A percentile compares a stretch with the other conserved stretches of the same genome.
These are phyloP conservation scores for Polydrusus tereticollis DNA, from an alignment of 2,888 invertebrate species.

Conservation along the genomic window DNA sequence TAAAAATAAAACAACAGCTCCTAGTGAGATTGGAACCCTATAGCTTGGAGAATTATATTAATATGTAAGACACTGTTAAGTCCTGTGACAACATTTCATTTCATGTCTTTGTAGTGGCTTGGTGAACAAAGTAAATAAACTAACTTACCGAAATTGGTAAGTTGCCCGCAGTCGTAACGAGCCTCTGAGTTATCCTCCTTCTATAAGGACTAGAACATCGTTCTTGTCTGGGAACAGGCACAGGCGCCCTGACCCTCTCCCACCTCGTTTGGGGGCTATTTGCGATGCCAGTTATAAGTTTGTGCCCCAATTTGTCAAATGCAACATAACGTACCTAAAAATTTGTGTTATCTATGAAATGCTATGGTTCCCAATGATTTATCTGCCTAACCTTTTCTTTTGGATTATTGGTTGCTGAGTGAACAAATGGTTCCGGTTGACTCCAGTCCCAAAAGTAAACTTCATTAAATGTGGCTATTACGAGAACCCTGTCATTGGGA, in stretches of 20 bases:
- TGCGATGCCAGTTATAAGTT: conserved; percentile 87
- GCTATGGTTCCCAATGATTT: not conserved
- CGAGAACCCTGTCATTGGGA: conserved; percentile 83
- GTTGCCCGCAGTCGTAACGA: conserved; percentile 50
- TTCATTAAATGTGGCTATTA: conserved; percentile 88
- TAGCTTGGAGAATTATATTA: too few species aligned
- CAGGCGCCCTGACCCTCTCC: conserved; percentile 67
- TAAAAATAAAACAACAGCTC: too few species aligned
- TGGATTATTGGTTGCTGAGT: conserved; percentile 79
- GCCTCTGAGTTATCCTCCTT: conserved; percentile 62
- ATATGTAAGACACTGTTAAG: too few species aligned
- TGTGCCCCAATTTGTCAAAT: conserved; percentile 85
- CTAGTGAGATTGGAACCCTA: too few species aligned
- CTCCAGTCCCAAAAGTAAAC: conserved; percentile 94
- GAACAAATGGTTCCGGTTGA: conserved; percentile 80
- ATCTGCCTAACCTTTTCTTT: conserved; percentile 78
- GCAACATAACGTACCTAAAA: conserved; percentile 79
- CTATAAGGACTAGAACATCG: conserved; percentile 61
- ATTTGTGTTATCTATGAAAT: not conserved
- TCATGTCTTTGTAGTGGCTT: too few species aligned
- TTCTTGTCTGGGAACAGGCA: conserved; percentile 62
- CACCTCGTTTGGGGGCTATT: conserved; percentile 72
- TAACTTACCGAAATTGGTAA: conserved; percentile 27
- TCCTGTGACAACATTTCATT: too few species aligned
- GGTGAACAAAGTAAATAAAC: not conserved